Evolutionary conservation across 2,797 vertebrate species (phyloP).

Genomic region (Neosalanx taihuensis): DNA sequence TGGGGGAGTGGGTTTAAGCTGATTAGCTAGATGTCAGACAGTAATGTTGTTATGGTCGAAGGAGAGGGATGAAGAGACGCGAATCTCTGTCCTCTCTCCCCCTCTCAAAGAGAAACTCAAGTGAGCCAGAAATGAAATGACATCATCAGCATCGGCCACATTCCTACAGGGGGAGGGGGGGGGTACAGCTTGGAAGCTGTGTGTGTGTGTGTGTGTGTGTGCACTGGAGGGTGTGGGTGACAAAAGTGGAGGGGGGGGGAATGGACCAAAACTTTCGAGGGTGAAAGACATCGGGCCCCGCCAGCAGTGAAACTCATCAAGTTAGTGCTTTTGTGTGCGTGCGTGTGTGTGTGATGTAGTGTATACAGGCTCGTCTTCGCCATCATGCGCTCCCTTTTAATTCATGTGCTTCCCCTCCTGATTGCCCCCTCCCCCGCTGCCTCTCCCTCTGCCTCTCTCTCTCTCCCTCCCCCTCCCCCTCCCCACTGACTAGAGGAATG

Average conservation of each 20-base stretch:
- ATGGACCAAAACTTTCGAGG: conserved; percentile 61
- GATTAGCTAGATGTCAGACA: conserved; percentile 61
- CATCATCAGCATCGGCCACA: conserved; percentile 76
- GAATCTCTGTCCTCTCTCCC: conserved; percentile 18
- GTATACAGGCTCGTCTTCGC: conserved; percentile 57
- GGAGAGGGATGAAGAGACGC: conserved; percentile 57
- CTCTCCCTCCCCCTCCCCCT: conserved; percentile 43
- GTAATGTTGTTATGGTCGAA: conserved; percentile 62
- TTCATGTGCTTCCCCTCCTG: conserved; percentile 66
- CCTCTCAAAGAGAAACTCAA: conserved; percentile 57
- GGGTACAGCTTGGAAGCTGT: conserved; percentile 21
- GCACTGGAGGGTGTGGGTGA: not conserved
- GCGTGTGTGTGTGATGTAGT: conserved; percentile 23
- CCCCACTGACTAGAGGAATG: conserved; percentile 79
- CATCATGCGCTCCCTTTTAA: conserved; percentile 74
- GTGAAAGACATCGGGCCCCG: conserved; percentile 44
- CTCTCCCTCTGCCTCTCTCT: conserved; percentile 32
- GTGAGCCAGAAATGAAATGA: conserved; percentile 73
- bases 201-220: not conserved
- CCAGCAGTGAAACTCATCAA: conserved; percentile 35
- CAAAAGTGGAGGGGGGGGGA: conserved; percentile 7
- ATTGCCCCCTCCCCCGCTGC: conserved; percentile 31
- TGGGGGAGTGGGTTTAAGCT: conserved; percentile 46
- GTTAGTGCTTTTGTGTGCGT: conserved; percentile 11
- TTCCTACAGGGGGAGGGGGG: conserved; percentile 68